Percentiles rank a stretch among this genome's conserved stretches.
phyloP scores from a whole-genome alignment of 2,113 vertebrate species.

The Festucalex cinctus region DNA sequence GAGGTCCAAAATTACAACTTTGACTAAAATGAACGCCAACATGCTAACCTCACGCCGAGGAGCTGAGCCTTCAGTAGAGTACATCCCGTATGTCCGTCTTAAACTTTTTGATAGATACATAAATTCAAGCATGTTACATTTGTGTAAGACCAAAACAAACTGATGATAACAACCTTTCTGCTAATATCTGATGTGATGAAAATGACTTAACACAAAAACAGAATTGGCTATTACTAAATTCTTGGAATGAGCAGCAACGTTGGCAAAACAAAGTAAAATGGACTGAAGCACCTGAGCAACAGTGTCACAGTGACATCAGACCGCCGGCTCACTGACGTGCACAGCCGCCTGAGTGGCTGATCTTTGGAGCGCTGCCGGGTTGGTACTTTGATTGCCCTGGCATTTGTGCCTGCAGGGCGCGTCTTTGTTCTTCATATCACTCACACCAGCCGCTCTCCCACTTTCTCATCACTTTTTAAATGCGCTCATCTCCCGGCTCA shows the following conservation, averaged over 20 bases:
- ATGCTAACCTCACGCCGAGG: too few species aligned
- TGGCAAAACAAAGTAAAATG: background rate
- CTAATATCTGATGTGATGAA: background rate
- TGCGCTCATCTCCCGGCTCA: constrained; percentile 11
- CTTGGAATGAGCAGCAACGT: background rate
- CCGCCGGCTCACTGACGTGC: constrained; percentile 40
- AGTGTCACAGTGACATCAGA: constrained; percentile 31
- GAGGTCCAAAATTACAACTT: constrained; percentile 6
- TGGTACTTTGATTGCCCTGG: constrained; percentile 31
- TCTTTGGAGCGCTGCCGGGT: constrained; percentile 33
- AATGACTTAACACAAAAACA: background rate
- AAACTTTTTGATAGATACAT: too few species aligned
- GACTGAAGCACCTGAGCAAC: constrained; percentile 15
- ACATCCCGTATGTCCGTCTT: too few species aligned
- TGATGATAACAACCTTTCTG: background rate
- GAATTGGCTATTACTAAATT: background rate
- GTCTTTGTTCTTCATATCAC: constrained; percentile 51
- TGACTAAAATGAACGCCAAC: background rate
- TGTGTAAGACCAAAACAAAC: background rate
- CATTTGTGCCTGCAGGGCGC: constrained; percentile 17
- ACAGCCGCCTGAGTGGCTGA: constrained; percentile 13
- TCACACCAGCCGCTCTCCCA: constrained; percentile 8
- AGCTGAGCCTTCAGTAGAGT: too few species aligned
- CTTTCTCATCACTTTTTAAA: constrained; percentile 14
- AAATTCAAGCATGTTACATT: too few species aligned